phyloP scores from a whole-genome alignment of 2,797 vertebrate species.

The Choloepus didactylus region DNA sequence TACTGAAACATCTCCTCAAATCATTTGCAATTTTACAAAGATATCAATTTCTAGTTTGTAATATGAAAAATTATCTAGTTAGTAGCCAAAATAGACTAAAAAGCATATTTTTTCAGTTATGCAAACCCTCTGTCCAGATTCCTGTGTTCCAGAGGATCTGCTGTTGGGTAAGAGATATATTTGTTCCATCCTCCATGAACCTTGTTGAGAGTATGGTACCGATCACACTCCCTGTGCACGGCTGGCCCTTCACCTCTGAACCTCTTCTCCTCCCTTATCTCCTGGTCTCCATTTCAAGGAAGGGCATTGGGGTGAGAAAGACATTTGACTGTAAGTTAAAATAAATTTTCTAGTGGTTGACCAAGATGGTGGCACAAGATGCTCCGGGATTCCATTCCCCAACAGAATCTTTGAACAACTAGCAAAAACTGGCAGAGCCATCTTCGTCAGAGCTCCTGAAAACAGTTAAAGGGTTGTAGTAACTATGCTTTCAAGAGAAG shows the following conservation, averaged over 20 bases:
- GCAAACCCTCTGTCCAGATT: not conserved
- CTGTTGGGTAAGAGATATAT: not conserved
- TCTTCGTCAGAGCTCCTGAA: too few species aligned
- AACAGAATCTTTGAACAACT: too few species aligned
- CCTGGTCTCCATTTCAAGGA: not conserved
- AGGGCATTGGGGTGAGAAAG: not conserved
- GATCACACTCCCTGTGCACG: too few species aligned
- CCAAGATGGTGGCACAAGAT: too few species aligned
- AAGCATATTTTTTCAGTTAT: not conserved
- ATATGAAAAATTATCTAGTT: not conserved
- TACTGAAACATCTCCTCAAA: not conserved
- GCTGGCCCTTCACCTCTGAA: not conserved
- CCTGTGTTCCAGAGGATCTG: not conserved
- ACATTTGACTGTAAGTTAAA: not conserved
- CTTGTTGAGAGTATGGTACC: not conserved
- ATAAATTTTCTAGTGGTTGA: not conserved
- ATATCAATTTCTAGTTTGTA: constrained; percentile 10
- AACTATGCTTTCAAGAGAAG: too few species aligned
- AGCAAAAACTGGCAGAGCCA: too few species aligned
- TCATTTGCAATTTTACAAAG: not conserved
- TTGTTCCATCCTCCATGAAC: fast-evolving
- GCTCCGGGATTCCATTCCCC: too few species aligned
- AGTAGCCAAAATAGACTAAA: not conserved
- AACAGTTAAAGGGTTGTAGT: too few species aligned
- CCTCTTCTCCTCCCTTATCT: not conserved